Evolutionary conservation across 2,888 invertebrate genomes (phyloP).

Genomic region (Biston stratarius): DNA sequence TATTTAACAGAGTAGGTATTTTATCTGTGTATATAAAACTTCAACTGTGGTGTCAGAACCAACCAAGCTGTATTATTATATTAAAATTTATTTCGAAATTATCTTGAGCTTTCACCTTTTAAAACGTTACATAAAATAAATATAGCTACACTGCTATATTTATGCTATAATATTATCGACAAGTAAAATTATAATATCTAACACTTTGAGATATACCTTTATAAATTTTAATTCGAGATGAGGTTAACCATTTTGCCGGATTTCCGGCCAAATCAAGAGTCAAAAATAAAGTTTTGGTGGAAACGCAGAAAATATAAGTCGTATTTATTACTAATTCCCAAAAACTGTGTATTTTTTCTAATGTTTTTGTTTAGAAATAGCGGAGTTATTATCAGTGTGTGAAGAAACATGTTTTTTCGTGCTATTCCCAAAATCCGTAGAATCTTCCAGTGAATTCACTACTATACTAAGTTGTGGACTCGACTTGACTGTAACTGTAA

Average conservation of each 20-base stretch:
- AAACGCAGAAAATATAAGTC: too few relatives aligned
- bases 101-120: conserved; percentile 18
- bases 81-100: conserved; percentile 4
- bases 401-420: too few relatives aligned
- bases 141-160: background rate
- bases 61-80: background rate
- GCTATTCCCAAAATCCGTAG: too few relatives aligned
- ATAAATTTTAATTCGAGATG: conserved; percentile 13
- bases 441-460: too few relatives aligned
- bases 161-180: conserved; percentile 25
- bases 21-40: background rate
- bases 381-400: too few relatives aligned
- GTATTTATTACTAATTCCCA: too few relatives aligned
- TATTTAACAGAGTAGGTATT: too few relatives aligned
- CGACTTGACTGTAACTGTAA: too few relatives aligned
- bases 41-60: background rate
- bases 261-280: background rate
- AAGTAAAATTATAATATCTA: conserved; percentile 24
- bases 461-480: too few relatives aligned
- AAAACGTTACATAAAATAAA: background rate
- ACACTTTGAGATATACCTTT: conserved; percentile 17
- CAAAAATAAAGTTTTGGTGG: background rate
- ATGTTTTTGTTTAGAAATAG: too few relatives aligned
- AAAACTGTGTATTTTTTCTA: too few relatives aligned
- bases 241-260: conserved; percentile 4